phyloP scores from a whole-genome alignment of 2,888 invertebrate genomes.

The Diplolepis rosae region DNA sequence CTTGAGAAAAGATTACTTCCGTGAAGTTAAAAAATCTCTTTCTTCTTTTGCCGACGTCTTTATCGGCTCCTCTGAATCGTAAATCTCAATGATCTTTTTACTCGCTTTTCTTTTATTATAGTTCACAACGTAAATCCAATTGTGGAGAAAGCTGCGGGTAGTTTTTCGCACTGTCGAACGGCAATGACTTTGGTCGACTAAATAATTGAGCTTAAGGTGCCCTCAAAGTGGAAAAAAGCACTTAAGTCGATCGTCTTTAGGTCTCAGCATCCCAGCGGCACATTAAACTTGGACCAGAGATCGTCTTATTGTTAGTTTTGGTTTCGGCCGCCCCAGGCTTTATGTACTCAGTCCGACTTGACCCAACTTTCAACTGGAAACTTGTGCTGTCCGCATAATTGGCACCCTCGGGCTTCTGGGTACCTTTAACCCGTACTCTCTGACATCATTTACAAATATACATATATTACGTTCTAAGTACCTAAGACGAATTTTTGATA shows the following conservation, averaged over 20 bases:
- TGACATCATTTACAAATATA: constrained; percentile 34
- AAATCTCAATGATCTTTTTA: not conserved
- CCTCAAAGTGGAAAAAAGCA: constrained; percentile 42
- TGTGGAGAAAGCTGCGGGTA: not conserved
- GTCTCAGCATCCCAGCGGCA: constrained; percentile 55
- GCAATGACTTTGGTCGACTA: constrained; percentile 43
- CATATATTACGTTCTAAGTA: not conserved
- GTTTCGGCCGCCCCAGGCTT: constrained; percentile 58
- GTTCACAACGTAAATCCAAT: not conserved
- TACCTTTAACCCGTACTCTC: not conserved
- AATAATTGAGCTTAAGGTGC: not conserved
- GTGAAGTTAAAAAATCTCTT: not conserved
- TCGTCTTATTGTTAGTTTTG: constrained; percentile 55
- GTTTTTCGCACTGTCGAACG: constrained; percentile 38
- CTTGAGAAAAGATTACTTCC: not conserved
- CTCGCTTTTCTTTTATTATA: not conserved
- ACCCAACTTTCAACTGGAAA: constrained; percentile 53
- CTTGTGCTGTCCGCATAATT: constrained; percentile 50
- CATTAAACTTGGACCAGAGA: no score
- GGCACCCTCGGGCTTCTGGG: constrained; percentile 37
- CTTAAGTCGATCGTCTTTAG: constrained; percentile 66
- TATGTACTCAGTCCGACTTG: constrained; percentile 64
- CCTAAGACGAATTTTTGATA: not conserved
- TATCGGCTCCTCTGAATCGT: not conserved
- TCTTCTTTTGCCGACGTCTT: not conserved